Evolutionary conservation across 2,797 vertebrate genomes (phyloP), one percentile per base, ranked within the genome.

Genomic region (Percopsis omiscomaycus): DNA sequence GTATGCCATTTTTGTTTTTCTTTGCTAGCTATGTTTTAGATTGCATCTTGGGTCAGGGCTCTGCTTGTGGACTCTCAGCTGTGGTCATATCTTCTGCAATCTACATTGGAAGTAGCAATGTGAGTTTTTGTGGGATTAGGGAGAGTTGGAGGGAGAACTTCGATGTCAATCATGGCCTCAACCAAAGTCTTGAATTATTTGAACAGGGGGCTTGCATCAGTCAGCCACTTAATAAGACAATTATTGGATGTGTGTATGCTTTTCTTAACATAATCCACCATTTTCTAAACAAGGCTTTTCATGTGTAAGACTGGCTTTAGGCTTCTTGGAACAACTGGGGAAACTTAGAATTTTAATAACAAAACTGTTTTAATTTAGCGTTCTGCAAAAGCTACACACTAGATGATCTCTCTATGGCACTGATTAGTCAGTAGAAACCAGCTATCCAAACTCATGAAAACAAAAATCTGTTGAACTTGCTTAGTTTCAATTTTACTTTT

Each of bases 221-320:
- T 53, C 49, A 60, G 37, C 42, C 50, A 8, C 13, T 59, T 53
- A 10, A n/a, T 53, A 10, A n/a, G 2, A 13, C 16, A 10, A 52
- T n/a, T 8, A 16, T 29, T 48, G 42, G 32, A 37, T 15, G 9
- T 37, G 29, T 58, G 29, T 58, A 44, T 42, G 51, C 61, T 52
- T 64, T 55, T 47, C n/a, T 55, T 47, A 52, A 64, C 61, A 64
- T 44, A 48, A 29, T 53, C 8, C 16, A 52, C 28, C n/a, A 55
- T 60, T 61, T 55, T 57, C 58, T 46, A 68, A 59, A 63, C 47
- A 29, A 54, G 10, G 27, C 27, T 14, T 54, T 60, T 54, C 3
- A 54, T 67, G 32, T 48, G 37, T 44, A 54, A 46, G 46, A 11
- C 57, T 32, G 13, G 29, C 48, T 55, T 37, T 30, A 16, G 52